phyloP scores from a whole-genome alignment of 2,888 invertebrate species.

The Mellilla xanthometata region DNA sequence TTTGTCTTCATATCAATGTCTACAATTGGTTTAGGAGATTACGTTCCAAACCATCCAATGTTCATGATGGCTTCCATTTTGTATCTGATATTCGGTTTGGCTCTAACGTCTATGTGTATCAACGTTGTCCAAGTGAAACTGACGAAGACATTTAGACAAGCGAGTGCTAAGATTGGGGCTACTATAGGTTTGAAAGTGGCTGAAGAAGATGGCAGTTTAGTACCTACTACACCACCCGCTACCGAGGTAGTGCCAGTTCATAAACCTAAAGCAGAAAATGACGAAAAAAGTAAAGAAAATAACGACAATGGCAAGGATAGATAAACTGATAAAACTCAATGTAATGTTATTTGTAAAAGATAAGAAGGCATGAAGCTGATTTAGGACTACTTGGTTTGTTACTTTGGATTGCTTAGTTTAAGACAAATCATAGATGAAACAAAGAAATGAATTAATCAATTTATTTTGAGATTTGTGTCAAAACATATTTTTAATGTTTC shows the following conservation, averaged over 20 bases:
- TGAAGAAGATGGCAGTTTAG: constrained; percentile 84
- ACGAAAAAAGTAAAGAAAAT: constrained; percentile 50
- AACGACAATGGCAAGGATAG: constrained; percentile 58
- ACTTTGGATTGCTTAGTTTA: too few relatives aligned
- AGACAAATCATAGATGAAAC: too few relatives aligned
- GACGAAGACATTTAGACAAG: constrained; percentile 91
- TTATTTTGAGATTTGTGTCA: too few relatives aligned
- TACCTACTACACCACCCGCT: constrained; percentile 68
- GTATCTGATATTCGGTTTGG: constrained; percentile 96
- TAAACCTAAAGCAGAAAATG: constrained; percentile 50
- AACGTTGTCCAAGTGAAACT: constrained; percentile 95
- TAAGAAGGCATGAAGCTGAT: too few relatives aligned
- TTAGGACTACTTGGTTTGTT: too few relatives aligned
- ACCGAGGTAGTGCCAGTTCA: constrained; percentile 70
- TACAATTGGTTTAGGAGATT: constrained; percentile 98
- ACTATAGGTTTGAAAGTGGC: constrained; percentile 90
- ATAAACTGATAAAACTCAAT: constrained; percentile 35
- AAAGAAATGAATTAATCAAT: too few relatives aligned
- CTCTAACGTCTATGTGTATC: constrained; percentile 98
- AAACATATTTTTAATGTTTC: too few relatives aligned
- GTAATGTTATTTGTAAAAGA: too few relatives aligned
- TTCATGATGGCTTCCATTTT: constrained; percentile 96
- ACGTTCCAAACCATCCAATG: constrained; percentile 93
- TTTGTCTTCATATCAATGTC: constrained; percentile 98
- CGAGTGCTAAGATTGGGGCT: constrained; percentile 92